phyloP scores from a whole-genome alignment of 2,888 invertebrate species.

The Nephrotoma guestfalica region DNA sequence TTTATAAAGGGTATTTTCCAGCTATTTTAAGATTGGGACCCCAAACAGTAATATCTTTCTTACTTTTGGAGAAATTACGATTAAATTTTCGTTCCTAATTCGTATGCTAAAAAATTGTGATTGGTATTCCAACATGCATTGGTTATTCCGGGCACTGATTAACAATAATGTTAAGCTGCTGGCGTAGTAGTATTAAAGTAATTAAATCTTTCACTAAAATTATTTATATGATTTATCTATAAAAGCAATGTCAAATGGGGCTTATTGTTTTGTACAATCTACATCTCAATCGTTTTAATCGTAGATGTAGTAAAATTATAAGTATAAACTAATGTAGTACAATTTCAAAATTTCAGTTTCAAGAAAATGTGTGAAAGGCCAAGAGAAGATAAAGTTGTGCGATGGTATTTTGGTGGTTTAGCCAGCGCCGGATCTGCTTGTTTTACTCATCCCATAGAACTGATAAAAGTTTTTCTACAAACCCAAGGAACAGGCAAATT shows the following conservation, averaged over 20 bases:
- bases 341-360: not conserved
- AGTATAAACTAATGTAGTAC: not conserved
- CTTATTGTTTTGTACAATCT: no score
- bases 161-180: no score
- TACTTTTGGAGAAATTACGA: slow-evolving; percentile 89
- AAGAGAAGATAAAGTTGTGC: slow-evolving; percentile 23
- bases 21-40: slow-evolving; percentile 94
- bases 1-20: slow-evolving; percentile 93
- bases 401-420: slow-evolving; percentile 96
- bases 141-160: no score
- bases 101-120: no score
- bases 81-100: slow-evolving; percentile 48
- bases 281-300: no score
- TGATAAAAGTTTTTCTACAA: slow-evolving; percentile 84
- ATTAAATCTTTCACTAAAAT: no score
- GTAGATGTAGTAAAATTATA: not conserved
- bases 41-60: slow-evolving; percentile 93
- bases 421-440: slow-evolving; percentile 94
- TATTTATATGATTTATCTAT: no score
- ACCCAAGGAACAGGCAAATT: slow-evolving; percentile 82
- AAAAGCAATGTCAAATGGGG: no score
- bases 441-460: slow-evolving; percentile 92
- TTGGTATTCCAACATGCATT: no score
- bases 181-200: no score
- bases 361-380: not conserved